A percentile compares a stretch with the other conserved stretches of the same genome.
Conservation (phyloP, 2,797 vertebrate species). For the Myripristis murdjan region DNA sequence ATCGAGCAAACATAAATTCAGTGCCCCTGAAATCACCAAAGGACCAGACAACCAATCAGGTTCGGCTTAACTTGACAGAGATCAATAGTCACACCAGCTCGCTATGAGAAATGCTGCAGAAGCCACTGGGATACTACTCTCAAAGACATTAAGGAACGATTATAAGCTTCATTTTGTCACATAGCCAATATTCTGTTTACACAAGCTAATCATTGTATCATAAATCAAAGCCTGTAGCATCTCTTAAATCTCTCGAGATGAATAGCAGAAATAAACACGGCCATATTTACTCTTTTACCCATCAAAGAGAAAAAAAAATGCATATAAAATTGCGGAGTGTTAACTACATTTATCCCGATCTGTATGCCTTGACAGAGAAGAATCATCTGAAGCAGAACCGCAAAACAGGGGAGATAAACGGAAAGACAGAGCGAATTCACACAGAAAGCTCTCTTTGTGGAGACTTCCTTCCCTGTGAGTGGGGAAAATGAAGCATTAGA, state of each 20-base stretch:
- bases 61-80: neutral
- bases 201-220: constrained; percentile 11
- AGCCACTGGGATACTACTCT: neutral
- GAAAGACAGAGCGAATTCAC: constrained; percentile 43
- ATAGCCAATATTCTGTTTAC: constrained; percentile 13
- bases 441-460: constrained; percentile 67
- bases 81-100: neutral
- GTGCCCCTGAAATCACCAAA: neutral
- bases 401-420: constrained; percentile 37
- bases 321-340: constrained; percentile 44
- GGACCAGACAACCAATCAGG: no score
- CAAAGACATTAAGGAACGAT: constrained; percentile 1
- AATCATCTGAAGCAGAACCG: constrained; percentile 60
- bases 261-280: constrained; percentile 37
- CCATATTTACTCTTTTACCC: constrained; percentile 51
- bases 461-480: constrained; percentile 56
- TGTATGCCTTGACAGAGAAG: constrained; percentile 56
- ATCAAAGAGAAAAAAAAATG: constrained; percentile 27
- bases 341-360: constrained; percentile 51
- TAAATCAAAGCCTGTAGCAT: constrained; percentile 6
- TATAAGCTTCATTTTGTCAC: constrained; percentile 8
- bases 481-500: constrained; percentile 70
- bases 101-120: neutral
- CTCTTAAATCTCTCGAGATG: constrained; percentile 25
- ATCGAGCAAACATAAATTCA: neutral